Percentiles rank a stretch among this genome's conserved stretches.
Evolutionary conservation across 2,888 invertebrate genomes (phyloP).

Genomic region (Silvanus unidentatus): DNA sequence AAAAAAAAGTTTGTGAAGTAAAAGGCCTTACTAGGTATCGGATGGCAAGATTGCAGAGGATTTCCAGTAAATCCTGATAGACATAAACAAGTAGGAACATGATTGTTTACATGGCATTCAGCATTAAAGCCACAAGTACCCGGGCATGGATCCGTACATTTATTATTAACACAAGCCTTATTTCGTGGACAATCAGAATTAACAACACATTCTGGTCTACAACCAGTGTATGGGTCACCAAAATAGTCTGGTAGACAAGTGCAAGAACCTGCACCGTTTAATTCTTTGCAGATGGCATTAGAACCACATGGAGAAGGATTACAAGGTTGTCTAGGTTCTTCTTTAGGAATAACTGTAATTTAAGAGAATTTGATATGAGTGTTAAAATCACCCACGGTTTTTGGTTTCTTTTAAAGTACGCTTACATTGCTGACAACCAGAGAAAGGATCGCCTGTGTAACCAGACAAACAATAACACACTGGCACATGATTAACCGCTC

Average conservation of each 20-base stretch:
- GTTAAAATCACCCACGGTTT: not conserved
- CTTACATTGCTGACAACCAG: slow-evolving; percentile 58
- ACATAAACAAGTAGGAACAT: slow-evolving; percentile 75
- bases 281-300: slow-evolving; percentile 78
- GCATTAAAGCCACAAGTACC: slow-evolving; percentile 80
- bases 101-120: slow-evolving; percentile 75
- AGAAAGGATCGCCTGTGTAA: slow-evolving; percentile 74
- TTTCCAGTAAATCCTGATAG: slow-evolving; percentile 70
- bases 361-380: not conserved
- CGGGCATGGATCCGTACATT: slow-evolving; percentile 77
- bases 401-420: slow-evolving; percentile 3
- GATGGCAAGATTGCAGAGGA: slow-evolving; percentile 68
- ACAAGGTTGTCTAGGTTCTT: slow-evolving; percentile 60
- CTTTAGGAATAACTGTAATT: slow-evolving; percentile 48
- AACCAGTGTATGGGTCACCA: slow-evolving; percentile 80
- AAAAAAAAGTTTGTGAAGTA: no score
- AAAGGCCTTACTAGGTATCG: slow-evolving; percentile 46
- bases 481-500: slow-evolving; percentile 65
- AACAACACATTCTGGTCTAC: slow-evolving; percentile 82
- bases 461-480: slow-evolving; percentile 66
- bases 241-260: slow-evolving; percentile 74
- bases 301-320: slow-evolving; percentile 80
- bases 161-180: slow-evolving; percentile 75
- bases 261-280: slow-evolving; percentile 76
- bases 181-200: slow-evolving; percentile 75